These are phyloP conservation scores for Steatocranus sp. DNA, from an alignment of 2,797 vertebrate species.

Conservation along the genomic window DNA sequence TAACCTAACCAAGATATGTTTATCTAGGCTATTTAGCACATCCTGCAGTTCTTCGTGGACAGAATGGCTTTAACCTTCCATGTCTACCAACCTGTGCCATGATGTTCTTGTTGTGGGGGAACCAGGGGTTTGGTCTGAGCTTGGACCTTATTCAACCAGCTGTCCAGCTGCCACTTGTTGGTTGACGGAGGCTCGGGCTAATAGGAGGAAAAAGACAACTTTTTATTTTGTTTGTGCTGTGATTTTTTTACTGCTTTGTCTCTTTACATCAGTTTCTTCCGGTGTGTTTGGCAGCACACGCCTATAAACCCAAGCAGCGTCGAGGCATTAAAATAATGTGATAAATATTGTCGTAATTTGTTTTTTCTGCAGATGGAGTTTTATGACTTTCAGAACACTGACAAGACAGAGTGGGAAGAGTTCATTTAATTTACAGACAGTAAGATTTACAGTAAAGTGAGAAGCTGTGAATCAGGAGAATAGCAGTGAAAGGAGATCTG, in stretches of 20 bases:
- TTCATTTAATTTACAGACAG: slow-evolving; percentile 7
- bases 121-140: slow-evolving; percentile 91
- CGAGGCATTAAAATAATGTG: slow-evolving; percentile 45
- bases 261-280: background rate
- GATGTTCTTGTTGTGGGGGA: slow-evolving; percentile 84
- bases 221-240: background rate
- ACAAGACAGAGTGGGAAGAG: slow-evolving; percentile 4
- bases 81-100: slow-evolving; percentile 61
- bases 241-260: background rate
- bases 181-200: slow-evolving; percentile 93
- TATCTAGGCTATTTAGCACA: background rate
- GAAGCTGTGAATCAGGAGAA: background rate
- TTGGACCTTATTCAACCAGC: slow-evolving; percentile 97
- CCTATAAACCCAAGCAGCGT: slow-evolving; percentile 12
- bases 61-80: background rate
- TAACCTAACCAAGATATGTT: background rate
- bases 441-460: background rate
- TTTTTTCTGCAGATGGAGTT: slow-evolving; percentile 26
- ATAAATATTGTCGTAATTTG: slow-evolving; percentile 34
- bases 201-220: background rate
- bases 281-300: background rate
- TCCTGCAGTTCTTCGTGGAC: background rate
- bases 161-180: slow-evolving; percentile 97
- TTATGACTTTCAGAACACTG: slow-evolving; percentile 47
- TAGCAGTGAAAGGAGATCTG: background rate